Conservation (phyloP, 2,888 invertebrate genomes). For the Phyllotreta cruciferae region DNA sequence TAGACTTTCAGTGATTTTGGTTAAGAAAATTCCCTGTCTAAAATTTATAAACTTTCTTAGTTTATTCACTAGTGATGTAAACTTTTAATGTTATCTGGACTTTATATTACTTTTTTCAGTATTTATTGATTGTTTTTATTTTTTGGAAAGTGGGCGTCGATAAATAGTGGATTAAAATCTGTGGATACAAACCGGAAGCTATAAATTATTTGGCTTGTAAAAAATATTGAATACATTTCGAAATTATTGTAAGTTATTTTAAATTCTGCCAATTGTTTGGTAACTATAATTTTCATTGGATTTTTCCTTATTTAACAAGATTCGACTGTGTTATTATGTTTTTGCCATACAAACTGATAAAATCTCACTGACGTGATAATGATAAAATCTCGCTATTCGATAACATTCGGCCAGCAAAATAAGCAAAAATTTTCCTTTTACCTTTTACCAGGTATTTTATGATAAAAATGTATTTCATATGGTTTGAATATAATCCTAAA, state of each 20-base stretch:
- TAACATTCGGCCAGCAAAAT: constrained; percentile 10
- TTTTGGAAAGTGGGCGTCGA: not conserved
- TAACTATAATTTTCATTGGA: too few relatives aligned
- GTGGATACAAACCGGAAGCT: not conserved
- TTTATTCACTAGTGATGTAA: too few relatives aligned
- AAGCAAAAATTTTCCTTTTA: not conserved
- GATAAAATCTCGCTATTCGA: constrained; percentile 17
- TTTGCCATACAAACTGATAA: constrained; percentile 4
- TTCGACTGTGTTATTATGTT: not conserved
- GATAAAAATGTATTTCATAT: too few relatives aligned
- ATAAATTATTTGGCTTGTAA: not conserved
- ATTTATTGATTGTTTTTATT: constrained; percentile 2
- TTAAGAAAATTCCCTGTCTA: too few relatives aligned
- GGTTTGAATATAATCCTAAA: too few relatives aligned
- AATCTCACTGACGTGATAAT: not conserved
- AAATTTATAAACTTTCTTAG: too few relatives aligned
- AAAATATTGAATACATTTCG: not conserved
- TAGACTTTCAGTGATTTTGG: too few relatives aligned
- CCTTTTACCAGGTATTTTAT: not conserved
- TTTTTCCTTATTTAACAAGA: not conserved
- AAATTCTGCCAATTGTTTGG: too few relatives aligned
- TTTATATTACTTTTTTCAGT: not conserved
- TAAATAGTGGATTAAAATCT: not conserved
- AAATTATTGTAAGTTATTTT: too few relatives aligned
- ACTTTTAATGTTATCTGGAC: too few relatives aligned